Base-by-base conservation (phyloP, 92 coral and sea anemone genomes). In the Porites lobata region DNA sequence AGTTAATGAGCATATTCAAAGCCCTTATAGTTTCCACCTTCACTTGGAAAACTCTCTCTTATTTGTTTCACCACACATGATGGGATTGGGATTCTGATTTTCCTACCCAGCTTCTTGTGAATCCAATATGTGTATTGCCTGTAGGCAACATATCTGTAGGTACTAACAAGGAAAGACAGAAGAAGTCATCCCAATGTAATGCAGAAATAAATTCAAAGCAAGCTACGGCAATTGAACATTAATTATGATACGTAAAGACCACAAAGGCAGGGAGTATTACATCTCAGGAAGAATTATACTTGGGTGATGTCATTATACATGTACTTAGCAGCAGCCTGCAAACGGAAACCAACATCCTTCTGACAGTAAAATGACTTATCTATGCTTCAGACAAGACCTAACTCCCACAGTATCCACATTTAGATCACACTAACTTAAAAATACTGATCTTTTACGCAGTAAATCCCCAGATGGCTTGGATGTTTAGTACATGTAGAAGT, bases 131-230 rank as follows among this genome's bases (percentile, higher is more conserved):
- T 84, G 51, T 53, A 84, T 57, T 89, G 88, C 62, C 84, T 59
- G 65, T 89, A 84, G 19, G 88, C 75, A 63, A 84, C 88, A 75
- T 84, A 50, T 84, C 88, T 84, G 88, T 84, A 84, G 63, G 82
- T 85, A 10, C 75, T 85, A 67, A 76, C 76, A 76, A 77, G 66
- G 56, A 84, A 63, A 66, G 65, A n/a, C 56, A 51, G 69, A 80
- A 13, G 62, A 13, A 80, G 38, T 81, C 57, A 57, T 52, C 32
- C 32, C 32, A 29, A 29, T 29, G 32, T 65, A 65, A 79, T 64
- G 52, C 51, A 53, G 54, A 79, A 72, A 22, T 53, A 70, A 29
- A 70, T 20, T 21, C 14, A 4, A 79, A 10, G 47, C 4, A 24
- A 80, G 43, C 32, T 68, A 3, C 20, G 1, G 57, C 65, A 22